phyloP scores from a whole-genome alignment of 2,113 vertebrate species.

The Barbus barbus region DNA sequence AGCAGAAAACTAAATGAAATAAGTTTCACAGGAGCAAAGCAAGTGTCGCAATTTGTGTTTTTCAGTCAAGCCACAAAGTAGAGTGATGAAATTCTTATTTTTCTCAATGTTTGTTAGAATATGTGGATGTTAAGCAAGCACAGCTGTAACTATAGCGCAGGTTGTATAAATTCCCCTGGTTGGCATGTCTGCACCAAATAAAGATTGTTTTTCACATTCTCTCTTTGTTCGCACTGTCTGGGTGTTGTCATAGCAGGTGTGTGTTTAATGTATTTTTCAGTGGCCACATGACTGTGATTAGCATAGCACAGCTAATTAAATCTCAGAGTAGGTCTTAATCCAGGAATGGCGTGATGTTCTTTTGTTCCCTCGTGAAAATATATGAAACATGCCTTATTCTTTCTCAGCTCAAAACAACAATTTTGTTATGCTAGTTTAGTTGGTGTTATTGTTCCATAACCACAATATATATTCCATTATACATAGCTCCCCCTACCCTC shows the following conservation, averaged over 20 bases:
- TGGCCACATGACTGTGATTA: slow-evolving; percentile 15
- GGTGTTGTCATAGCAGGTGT: slow-evolving; percentile 48
- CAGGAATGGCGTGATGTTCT: background rate
- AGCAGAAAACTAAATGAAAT: background rate
- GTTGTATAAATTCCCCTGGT: slow-evolving; percentile 7
- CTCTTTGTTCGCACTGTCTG: slow-evolving; percentile 39
- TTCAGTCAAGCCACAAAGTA: background rate
- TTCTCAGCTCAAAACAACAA: background rate
- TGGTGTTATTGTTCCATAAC: too few species aligned
- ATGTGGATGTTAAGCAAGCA: background rate
- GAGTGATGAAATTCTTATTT: background rate
- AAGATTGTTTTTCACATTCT: slow-evolving; percentile 27
- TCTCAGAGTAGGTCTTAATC: background rate
- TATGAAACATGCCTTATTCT: background rate
- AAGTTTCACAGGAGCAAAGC: background rate
- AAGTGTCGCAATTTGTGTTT: background rate
- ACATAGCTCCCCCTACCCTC: too few species aligned
- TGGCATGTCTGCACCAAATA: slow-evolving; percentile 33
- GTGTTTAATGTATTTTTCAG: slow-evolving; percentile 57
- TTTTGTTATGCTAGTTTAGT: background rate
- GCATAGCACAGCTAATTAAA: slow-evolving; percentile 36
- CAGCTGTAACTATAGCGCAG: background rate
- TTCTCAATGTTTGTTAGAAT: background rate
- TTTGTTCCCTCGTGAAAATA: background rate
- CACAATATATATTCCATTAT: too few species aligned